phyloP scores from a whole-genome alignment of 2,113 vertebrate genomes.

The Microtus ochrogaster region DNA sequence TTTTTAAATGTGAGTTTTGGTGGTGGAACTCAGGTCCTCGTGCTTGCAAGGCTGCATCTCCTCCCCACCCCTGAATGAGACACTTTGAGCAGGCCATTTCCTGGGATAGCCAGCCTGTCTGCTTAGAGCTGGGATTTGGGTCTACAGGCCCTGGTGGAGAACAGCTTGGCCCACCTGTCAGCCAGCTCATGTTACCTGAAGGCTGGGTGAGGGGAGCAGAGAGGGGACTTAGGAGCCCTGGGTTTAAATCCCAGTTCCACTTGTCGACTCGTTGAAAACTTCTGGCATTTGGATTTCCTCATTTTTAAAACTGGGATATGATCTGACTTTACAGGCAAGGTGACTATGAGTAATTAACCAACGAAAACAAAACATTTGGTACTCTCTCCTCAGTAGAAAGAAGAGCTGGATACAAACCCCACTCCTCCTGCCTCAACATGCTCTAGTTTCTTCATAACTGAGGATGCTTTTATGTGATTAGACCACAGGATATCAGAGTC shows the following conservation, averaged over 20 bases:
- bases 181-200: slow-evolving; percentile 48
- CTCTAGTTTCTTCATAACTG: neutral
- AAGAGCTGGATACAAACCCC: neutral
- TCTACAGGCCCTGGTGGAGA: neutral
- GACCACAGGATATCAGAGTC: neutral
- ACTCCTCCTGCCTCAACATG: neutral
- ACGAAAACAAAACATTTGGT: neutral
- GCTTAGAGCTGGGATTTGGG: neutral
- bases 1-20: neutral
- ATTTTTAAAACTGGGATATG: slow-evolving; percentile 69
- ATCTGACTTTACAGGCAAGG: slow-evolving; percentile 52
- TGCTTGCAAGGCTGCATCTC: neutral
- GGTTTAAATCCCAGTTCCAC: slow-evolving; percentile 38
- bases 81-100: neutral
- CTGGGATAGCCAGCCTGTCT: neutral
- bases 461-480: neutral
- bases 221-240: slow-evolving; percentile 17
- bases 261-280: slow-evolving; percentile 14
- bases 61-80: neutral
- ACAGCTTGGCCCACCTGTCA: neutral
- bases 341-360: slow-evolving; percentile 25
- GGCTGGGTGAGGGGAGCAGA: neutral
- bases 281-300: slow-evolving; percentile 64
- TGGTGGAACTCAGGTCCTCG: neutral
- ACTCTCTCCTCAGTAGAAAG: neutral